phyloP scores from a whole-genome alignment of 1,140 invertebrate species.

The Himalopsyche phryganea region DNA sequence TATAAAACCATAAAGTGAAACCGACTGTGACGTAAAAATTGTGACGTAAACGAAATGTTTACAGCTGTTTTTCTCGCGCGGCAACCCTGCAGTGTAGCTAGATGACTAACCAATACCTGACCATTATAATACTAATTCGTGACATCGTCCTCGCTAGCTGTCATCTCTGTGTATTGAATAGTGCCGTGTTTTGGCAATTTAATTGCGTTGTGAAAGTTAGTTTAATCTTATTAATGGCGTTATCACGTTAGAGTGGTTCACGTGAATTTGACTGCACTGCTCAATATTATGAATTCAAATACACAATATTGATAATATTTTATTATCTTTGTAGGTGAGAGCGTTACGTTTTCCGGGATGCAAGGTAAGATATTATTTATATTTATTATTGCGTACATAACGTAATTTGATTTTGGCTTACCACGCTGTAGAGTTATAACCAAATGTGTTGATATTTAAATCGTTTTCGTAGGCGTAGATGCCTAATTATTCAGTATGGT shows the following conservation, averaged over 20 bases:
- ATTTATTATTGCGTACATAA: conserved; percentile 4
- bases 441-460: background rate
- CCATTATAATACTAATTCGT: background rate
- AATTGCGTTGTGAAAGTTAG: background rate
- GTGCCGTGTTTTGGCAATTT: background rate
- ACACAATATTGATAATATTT: background rate
- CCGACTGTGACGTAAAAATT: too few relatives aligned
- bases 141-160: background rate
- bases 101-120: too few relatives aligned
- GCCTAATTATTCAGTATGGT: background rate
- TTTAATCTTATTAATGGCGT: background rate
- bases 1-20: too few relatives aligned
- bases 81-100: too few relatives aligned
- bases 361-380: conserved; percentile 46
- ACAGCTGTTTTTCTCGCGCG: too few relatives aligned
- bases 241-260: too few relatives aligned
- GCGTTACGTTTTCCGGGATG: conserved; percentile 56
- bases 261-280: background rate
- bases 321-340: conserved; percentile 46
- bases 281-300: background rate
- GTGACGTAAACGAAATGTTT: too few relatives aligned
- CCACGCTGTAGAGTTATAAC: background rate
- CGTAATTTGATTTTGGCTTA: conserved; percentile 1
- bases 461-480: conserved; percentile 4
- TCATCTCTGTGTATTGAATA: background rate